A percentile compares a stretch with the other conserved stretches of the same genome.
These are phyloP conservation scores for Clinocottus analis DNA, from an alignment of 2,113 vertebrate species.

Conservation along the genomic window DNA sequence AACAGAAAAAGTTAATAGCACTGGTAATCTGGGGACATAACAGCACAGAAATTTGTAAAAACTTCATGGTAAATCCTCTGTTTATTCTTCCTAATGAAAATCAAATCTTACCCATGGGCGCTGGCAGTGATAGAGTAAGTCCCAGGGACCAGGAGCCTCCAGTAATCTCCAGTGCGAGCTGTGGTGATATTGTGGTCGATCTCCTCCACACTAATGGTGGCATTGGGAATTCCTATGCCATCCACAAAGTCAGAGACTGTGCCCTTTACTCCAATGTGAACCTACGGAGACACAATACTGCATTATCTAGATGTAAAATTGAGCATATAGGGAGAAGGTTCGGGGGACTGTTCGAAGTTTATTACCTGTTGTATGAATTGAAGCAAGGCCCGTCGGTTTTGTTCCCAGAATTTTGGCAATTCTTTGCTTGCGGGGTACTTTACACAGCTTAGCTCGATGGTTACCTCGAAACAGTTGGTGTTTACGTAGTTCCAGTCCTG, in stretches of 20 bases:
- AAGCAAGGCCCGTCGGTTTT: conserved; percentile 90
- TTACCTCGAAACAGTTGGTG: conserved; percentile 99
- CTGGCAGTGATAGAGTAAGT: conserved; percentile 90
- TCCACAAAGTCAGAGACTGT: conserved; percentile 91
- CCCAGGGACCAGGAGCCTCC: conserved; percentile 92
- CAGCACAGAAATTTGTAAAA: neutral
- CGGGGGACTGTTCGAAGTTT: neutral
- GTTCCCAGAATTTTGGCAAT: conserved; percentile 91
- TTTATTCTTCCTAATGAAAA: conserved; percentile 6
- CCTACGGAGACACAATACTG: conserved; percentile 78
- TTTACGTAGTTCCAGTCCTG: conserved; percentile 99
- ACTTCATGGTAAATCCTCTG: neutral
- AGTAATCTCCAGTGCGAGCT: conserved; percentile 92
- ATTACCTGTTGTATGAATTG: conserved; percentile 94
- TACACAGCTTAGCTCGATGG: conserved; percentile 94
- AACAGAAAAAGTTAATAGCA: neutral
- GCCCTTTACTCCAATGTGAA: conserved; percentile 90
- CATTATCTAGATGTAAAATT: neutral
- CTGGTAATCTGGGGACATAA: neutral
- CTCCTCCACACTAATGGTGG: conserved; percentile 89
- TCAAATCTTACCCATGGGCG: conserved; percentile 88
- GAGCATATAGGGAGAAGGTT: neutral
- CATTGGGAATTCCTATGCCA: conserved; percentile 90
- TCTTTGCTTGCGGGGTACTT: conserved; percentile 91
- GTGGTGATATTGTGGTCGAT: conserved; percentile 90